These are phyloP conservation scores for Pseudochirops corinnae DNA, from an alignment of 2,797 vertebrate species.

Conservation along the genomic window DNA sequence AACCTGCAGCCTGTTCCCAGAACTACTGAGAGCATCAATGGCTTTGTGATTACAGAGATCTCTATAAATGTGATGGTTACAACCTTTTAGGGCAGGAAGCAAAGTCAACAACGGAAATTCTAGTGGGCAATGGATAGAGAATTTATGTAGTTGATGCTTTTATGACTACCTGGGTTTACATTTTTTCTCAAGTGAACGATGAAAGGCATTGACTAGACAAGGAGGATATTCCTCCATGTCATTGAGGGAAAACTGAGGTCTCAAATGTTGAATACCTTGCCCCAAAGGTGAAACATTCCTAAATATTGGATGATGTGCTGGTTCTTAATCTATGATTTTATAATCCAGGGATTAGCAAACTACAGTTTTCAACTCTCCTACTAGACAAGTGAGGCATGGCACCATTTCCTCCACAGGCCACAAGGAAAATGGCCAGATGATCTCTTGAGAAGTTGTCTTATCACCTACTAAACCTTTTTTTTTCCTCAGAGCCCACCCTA, in stretches of 20 bases:
- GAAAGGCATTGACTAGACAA: background rate
- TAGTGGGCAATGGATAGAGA: background rate
- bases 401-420: background rate
- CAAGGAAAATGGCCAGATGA: background rate
- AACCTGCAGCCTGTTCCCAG: background rate
- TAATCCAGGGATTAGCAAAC: background rate
- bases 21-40: background rate
- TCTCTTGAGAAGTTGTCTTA: background rate
- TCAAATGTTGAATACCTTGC: background rate
- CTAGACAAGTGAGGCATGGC: background rate
- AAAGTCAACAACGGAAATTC: slow-evolving; percentile 26
- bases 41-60: background rate
- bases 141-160: background rate
- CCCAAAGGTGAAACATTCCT: background rate
- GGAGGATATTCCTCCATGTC: background rate
- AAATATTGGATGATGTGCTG: background rate
- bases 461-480: background rate
- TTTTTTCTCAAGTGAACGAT: background rate
- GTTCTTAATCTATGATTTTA: background rate
- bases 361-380: background rate
- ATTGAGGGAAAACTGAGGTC: background rate
- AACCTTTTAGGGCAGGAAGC: background rate
- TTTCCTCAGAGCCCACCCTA: background rate
- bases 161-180: background rate
- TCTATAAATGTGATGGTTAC: background rate